Conservation (phyloP, 2,888 invertebrate genomes). For the Sycophila texana region DNA sequence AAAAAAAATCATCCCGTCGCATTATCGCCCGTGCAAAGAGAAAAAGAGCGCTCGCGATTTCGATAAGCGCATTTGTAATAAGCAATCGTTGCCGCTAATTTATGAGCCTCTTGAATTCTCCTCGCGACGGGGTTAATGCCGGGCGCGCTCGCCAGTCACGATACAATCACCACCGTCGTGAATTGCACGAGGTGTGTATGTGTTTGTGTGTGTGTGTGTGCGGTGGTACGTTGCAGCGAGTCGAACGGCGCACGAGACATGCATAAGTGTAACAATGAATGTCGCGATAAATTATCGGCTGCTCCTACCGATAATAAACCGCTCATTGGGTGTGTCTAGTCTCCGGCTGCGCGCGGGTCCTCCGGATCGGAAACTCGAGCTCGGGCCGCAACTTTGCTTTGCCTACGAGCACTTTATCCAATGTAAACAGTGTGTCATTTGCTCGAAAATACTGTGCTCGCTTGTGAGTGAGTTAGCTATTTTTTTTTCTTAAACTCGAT, state of each 20-base stretch:
- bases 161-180: constrained; percentile 50
- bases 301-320: constrained; percentile 54
- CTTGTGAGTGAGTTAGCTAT: not conserved
- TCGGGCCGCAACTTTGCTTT: constrained; percentile 24
- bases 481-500: not conserved
- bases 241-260: constrained; percentile 38
- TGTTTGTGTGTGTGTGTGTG: not conserved
- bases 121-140: constrained; percentile 28
- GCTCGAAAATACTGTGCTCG: not conserved
- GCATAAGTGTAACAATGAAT: constrained; percentile 57
- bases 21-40: not conserved
- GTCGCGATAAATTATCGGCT: constrained; percentile 56
- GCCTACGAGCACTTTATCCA: constrained; percentile 5
- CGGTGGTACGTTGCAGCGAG: not conserved
- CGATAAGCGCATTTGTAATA: constrained; percentile 54
- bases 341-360: not conserved
- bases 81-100: constrained; percentile 50
- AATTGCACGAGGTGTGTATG: constrained; percentile 21
- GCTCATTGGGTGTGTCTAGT: constrained; percentile 50
- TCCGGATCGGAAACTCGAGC: constrained; percentile 1
- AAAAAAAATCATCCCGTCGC: constrained; percentile 1
- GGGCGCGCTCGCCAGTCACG: constrained; percentile 28
- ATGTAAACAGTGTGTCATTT: constrained; percentile 3
- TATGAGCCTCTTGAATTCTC: constrained; percentile 44
- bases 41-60: not conserved